Evolutionary conservation across 2,888 invertebrate genomes (phyloP), one percentile per base, ranked within the genome.

Genomic region (Drepanosiphum platanoidis): DNA sequence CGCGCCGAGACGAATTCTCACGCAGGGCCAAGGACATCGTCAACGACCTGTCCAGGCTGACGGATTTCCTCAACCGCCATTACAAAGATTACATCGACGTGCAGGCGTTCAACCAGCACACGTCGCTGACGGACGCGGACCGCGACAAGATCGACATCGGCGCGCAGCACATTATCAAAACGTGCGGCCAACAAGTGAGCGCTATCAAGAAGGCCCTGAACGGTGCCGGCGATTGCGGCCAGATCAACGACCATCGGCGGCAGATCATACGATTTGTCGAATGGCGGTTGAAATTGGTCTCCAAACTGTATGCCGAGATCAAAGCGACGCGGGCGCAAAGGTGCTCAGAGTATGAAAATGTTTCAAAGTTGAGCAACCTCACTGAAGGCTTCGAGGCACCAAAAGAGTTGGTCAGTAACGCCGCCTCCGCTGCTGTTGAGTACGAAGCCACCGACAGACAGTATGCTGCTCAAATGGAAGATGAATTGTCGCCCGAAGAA

Each of bases 291-390:
- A 96, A 96, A 90, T 92, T 92, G 86, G 95, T 97, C 0, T 96
- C 96, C 88, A 94, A 95, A 89, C 93, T 96, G 86, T 97, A 96
- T 89, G 94, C 95, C 84, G 96, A 97, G 90, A 94, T 97, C 87
- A 95, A 95, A 90, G 96, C 96, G 1, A 92, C 97, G 86, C 90
- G 97, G 87, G 94, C 97, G 0, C 96, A 97, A 89, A 92, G 95
- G 88, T 94, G 95, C 1, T 91, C 97, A 52, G 97, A 97, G 89
- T 93, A 94, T 79, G 94, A 95, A 88, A 94, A 94, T 89, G 91
- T 97, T 88, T 93, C 95, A 0, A 94, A 88, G 81, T 77, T 88
- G 27, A 87, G 87, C 11, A 84, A 77, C 9, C 36, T 84, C 27
- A 27, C 84, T 1, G 52, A 75, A 9, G 46, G 74, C n/a, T 27